phyloP scores from a whole-genome alignment of 2,113 vertebrate genomes.

The Sardina pilchardus region DNA sequence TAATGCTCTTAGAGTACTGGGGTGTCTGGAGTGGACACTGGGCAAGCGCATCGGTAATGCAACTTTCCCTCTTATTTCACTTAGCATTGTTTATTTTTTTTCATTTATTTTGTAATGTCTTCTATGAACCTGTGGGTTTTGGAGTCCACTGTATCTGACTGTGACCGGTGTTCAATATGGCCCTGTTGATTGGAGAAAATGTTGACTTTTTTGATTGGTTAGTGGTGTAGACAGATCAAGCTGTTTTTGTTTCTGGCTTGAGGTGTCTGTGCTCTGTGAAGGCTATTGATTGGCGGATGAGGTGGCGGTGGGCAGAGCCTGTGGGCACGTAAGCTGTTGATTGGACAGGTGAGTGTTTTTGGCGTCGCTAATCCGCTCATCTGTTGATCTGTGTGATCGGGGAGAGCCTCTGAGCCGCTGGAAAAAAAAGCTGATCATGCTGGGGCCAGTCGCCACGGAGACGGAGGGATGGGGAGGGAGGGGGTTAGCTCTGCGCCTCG shows the following conservation, averaged over 20 bases:
- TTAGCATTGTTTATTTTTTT: neutral
- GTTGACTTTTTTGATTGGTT: neutral
- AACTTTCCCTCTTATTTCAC: neutral
- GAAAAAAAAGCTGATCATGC: neutral
- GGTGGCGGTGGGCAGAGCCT: neutral
- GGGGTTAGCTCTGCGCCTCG: neutral
- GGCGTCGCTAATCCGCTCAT: neutral
- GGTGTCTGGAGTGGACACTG: conserved; percentile 12
- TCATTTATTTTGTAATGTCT: neutral
- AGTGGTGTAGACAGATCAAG: neutral
- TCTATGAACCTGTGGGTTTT: neutral
- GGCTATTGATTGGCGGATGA: neutral
- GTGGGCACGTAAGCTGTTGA: neutral
- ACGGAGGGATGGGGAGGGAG: neutral
- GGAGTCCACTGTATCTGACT: neutral
- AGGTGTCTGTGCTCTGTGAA: neutral
- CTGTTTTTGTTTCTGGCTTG: neutral
- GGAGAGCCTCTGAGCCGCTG: neutral
- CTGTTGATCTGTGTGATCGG: neutral
- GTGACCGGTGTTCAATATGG: neutral
- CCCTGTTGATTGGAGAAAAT: neutral
- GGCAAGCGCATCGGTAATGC: neutral
- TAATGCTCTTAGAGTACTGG: conserved; percentile 19
- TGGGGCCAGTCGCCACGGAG: neutral
- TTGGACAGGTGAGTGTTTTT: neutral